Conservation (phyloP, 2,888 invertebrate genomes). For the Oscheius sp. region DNA sequence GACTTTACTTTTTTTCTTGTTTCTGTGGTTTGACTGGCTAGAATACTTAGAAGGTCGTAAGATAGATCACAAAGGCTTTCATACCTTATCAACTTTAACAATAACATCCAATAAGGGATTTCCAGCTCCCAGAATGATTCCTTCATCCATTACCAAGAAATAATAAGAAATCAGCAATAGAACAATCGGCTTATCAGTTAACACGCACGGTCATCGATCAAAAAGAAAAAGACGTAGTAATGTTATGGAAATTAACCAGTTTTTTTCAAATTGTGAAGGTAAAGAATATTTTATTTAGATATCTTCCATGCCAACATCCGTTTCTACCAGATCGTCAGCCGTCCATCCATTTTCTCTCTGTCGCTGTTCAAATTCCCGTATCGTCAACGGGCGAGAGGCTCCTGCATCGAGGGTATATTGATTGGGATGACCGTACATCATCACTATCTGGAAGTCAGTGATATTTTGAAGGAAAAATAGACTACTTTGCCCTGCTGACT, state of each 20-base stretch:
- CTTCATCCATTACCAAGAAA: slow-evolving; percentile 16
- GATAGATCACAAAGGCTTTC: too few species aligned
- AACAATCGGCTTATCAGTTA: background rate
- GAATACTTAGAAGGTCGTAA: too few species aligned
- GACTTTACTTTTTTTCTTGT: too few species aligned
- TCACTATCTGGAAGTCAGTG: background rate
- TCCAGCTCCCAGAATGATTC: slow-evolving; percentile 86
- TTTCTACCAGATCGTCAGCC: slow-evolving; percentile 10
- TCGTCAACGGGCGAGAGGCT: slow-evolving; percentile 4
- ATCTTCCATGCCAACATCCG: background rate
- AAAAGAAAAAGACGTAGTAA: background rate
- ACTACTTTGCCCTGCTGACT: slow-evolving; percentile 1
- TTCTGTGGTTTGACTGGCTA: too few species aligned
- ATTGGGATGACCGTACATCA: slow-evolving; percentile 8
- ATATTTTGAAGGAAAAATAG: background rate
- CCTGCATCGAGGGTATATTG: slow-evolving; percentile 2
- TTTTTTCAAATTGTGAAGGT: too few species aligned
- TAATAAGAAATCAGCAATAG: background rate
- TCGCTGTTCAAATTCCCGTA: background rate
- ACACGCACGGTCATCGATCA: background rate
- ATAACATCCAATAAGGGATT: slow-evolving; percentile 95
- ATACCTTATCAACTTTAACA: slow-evolving; percentile 10
- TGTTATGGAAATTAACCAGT: too few species aligned
- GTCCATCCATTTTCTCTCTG: background rate
- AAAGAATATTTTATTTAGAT: too few species aligned